Evolutionary conservation across 2,888 invertebrate genomes (phyloP), one percentile per base, ranked within the genome.

Genomic region (Neoaliturus tenellus): DNA sequence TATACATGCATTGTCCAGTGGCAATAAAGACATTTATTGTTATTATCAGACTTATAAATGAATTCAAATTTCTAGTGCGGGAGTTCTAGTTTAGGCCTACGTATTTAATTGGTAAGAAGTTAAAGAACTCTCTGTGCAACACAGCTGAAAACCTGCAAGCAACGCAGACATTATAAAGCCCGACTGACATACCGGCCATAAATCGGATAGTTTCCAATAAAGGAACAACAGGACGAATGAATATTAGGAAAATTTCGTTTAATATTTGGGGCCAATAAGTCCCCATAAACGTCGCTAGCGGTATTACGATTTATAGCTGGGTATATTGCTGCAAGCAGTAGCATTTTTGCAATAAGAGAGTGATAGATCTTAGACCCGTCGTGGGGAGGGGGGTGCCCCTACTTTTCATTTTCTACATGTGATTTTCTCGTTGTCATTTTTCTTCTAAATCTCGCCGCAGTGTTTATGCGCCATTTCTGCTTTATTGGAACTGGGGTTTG

Each of bases 241-340:
- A 78, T 78, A 78, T 78, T 78, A 78, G 78, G 78, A 51, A 55
- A 78, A 78, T 78, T 78, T 55, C 78, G 44, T 75, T 41, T 75
- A 78, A 78, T 78, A 78, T 78, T 78, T 78, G 51, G 51, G 78
- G 48, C 55, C 28, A 78, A 78, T 78, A 78, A 78, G 48, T 78
- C 78, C 48, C 51, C 78, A 78, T 78, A 78, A 78, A 55, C 55
- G 78, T 78, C 48, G 78, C 17, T 55, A 35, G 78, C 20, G 78
- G 78, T 51, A 55, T 78, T 51, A 55, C 48, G 78, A 78, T 78
- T 78, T 78, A 78, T 55, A 33, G 33, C 78, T n/a, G 48, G 12
- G 17, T 55, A 51, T 78, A 78, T 78, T 78, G 78, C 73, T 41
- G 35, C 28, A 14, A 75, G 51, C 41, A 75, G 67, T 71, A 35